These are phyloP conservation scores for Cydia amplana DNA, from an alignment of 1,140 invertebrate species.

Conservation along the genomic window DNA sequence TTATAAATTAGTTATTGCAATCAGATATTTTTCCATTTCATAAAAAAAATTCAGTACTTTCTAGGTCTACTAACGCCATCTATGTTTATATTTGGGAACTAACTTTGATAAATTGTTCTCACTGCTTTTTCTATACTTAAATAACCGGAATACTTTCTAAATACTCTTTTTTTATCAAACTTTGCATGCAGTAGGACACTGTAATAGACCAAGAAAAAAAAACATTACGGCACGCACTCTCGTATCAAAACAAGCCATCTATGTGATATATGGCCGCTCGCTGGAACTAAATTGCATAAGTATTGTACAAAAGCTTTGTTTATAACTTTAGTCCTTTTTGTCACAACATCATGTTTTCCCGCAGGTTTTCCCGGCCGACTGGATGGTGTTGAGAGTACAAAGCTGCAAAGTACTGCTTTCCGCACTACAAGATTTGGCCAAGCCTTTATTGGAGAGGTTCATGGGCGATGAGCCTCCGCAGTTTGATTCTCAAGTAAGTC, in stretches of 20 bases:
- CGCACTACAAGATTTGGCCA: conserved; percentile 92
- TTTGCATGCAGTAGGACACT: too few relatives aligned
- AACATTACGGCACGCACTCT: too few relatives aligned
- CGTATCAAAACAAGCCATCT: too few relatives aligned
- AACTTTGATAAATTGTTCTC: not conserved
- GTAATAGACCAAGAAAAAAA: too few relatives aligned
- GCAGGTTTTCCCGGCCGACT: conserved; percentile 92
- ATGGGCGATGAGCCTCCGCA: conserved; percentile 82
- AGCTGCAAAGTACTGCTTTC: conserved; percentile 93
- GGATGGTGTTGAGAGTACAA: conserved; percentile 95
- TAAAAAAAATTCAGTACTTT: not conserved
- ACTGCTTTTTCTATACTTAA: not conserved
- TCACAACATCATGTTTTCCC: not conserved
- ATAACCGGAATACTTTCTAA: too few relatives aligned
- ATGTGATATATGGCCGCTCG: too few relatives aligned
- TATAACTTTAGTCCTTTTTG: too few relatives aligned
- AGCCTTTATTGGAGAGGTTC: conserved; percentile 92
- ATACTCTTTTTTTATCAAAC: too few relatives aligned
- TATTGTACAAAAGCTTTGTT: too few relatives aligned
- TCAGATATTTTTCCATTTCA: too few relatives aligned
- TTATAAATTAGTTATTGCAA: too few relatives aligned
- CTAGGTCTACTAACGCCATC: conserved; percentile 3
- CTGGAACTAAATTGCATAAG: too few relatives aligned
- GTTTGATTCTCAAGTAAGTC: conserved; percentile 82
- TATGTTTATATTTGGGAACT: not conserved